Evolutionary conservation across 2,888 invertebrate species (phyloP), one percentile per base, ranked within the genome.

Genomic region (Tribolium freemani): DNA sequence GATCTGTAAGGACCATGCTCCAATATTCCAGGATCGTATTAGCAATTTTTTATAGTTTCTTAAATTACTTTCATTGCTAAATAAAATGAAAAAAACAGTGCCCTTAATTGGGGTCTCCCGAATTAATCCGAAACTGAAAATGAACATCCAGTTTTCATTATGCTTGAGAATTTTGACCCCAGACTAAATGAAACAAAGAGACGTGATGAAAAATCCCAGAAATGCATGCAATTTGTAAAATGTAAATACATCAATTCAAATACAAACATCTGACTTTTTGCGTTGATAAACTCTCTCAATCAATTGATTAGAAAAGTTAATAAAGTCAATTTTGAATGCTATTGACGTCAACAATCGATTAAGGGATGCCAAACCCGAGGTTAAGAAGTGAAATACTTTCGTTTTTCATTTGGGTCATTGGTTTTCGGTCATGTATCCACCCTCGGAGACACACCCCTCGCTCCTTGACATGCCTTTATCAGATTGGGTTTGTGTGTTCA

Each of bases 321-420:
- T 53, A 53, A 31, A 56, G 56, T 26, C 56, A 11, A 38, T 31
- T 13, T 53, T 56, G 31, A 31, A 13, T 21, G 53, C 1, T 8
- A 1, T 9, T 56, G 56, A 56, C 56, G 56, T 56, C 56, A 56
- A 38, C 13, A 38, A 38, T 8, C 38, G 6, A 56, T 38, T 30
- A 45, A 6, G 26, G 26, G 45, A 60, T 48, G 26, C 45, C 31
- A 45, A n/a, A 20, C 10, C n/a, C 60, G 46, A 60, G 60, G 60
- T 48, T 10, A 26, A 26, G 26, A 26, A 26, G 26, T 26, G 26
- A 26, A 26, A 26, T 26, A 26, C 58, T 58, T 58, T 58, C 58
- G 20, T 58, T 58, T 58, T 58, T 58, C 58, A 45, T 30, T 60
- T 58, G 8, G 44, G 48, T 58, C 58, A 46, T 8, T 38, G 31